Base-by-base conservation (phyloP, 2,113 vertebrate genomes). In the Petromus typicus region DNA sequence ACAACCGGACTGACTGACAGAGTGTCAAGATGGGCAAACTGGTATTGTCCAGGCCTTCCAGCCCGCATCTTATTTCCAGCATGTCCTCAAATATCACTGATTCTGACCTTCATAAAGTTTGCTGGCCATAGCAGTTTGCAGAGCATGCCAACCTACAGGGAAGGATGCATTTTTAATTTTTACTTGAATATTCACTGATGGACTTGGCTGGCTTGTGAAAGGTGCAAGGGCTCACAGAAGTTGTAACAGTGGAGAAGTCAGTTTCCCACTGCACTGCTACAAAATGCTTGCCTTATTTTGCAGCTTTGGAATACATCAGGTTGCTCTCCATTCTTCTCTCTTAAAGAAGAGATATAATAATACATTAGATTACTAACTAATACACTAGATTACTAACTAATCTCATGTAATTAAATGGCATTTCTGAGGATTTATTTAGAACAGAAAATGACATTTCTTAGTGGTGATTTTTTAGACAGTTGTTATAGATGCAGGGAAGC, bases 151-250 rank as follows among this genome's bases (percentile, higher is more conserved):
- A 13, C n/a, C 10, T 43, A 10, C 37, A 78, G 61, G 76, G 71
- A 88, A 67, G 48, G 48, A 51, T 10, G 43, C 27, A 27, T 75
- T 84, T 95, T 76, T 75, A 37, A 75, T 56, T 87, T 80, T 90
- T 61, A 75, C 7, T 85, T 63, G 12, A 63, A 51, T 10, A 45
- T 23, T 85, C 43, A 32, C 5, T 54, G 64, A 27, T 63, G 4
- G 25, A 32, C 17, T 45, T 48, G 37, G 57, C 73, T 86, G 34
- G 59, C 4, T 84, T 34, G 40, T 23, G 73, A 83, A 57, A 51
- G 17, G 6, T 48, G 0, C 40, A 34, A 51, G 57, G 8, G 22
- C 48, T 84, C 25, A n/a, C 25, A 69, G n/a, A 82, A 54, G 32
- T 63, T 8, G 1, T 3, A 11, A 56, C n/a, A 32, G 30, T 48